Conservation (phyloP, 2,888 invertebrate genomes). For the Latheticus oryzae region DNA sequence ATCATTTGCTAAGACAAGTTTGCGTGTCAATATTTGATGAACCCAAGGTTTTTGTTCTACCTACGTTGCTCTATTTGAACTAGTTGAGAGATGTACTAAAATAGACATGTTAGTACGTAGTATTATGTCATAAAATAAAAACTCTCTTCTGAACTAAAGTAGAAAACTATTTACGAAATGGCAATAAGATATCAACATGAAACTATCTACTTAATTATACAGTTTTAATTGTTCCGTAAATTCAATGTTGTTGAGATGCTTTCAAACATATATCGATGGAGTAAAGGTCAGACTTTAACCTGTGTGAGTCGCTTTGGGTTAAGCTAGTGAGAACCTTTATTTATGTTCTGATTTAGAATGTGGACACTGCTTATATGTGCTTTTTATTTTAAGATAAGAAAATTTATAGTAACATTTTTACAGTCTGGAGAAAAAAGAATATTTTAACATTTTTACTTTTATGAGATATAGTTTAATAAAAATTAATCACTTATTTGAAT, state of each 20-base stretch:
- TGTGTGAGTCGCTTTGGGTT: conserved; percentile 50
- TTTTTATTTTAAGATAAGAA: too few species aligned
- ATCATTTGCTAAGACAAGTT: conserved; percentile 47
- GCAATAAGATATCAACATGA: conserved; percentile 25
- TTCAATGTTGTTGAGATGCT: conserved; percentile 45
- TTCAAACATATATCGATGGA: conserved; percentile 41
- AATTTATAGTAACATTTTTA: too few species aligned
- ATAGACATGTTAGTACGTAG: conserved; percentile 48
- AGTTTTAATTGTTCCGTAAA: conserved; percentile 48
- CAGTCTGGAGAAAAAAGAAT: too few species aligned
- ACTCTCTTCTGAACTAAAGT: too few species aligned
- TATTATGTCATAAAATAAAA: too few species aligned
- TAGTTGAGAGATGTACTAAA: conserved; percentile 51
- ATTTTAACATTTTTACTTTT: too few species aligned
- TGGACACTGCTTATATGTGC: too few species aligned
- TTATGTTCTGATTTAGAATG: too few species aligned
- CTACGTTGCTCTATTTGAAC: conserved; percentile 56
- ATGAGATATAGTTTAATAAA: too few species aligned
- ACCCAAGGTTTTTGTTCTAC: conserved; percentile 51
- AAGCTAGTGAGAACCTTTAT: conserved; percentile 58
- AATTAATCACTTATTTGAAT: too few species aligned
- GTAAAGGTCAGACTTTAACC: conserved; percentile 37
- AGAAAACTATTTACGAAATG: too few species aligned
- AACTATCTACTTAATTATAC: too few species aligned
- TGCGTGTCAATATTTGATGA: conserved; percentile 52